Evolutionary conservation across 2,888 invertebrate species (phyloP).

Genomic region (Aphidoletes aphidimyza): DNA sequence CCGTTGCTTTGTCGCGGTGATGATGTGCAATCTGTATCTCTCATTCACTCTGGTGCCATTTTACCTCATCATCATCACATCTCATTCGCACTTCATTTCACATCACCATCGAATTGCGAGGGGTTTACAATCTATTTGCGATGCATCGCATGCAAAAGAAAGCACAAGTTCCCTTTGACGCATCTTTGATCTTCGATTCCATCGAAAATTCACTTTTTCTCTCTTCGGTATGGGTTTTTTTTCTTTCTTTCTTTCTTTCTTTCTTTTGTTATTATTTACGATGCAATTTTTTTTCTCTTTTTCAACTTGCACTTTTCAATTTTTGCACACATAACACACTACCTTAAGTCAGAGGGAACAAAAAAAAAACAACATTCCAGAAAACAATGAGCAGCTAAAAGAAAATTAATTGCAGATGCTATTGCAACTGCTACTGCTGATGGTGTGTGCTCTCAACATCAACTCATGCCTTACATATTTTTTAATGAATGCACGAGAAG

Average conservation of each 20-base stretch:
- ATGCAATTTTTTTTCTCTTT: neutral
- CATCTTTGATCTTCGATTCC: constrained; percentile 27
- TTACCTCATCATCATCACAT: neutral
- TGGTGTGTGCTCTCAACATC: no score
- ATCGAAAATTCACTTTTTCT: neutral
- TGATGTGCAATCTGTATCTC: neutral
- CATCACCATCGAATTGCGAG: neutral
- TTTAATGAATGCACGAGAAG: constrained; percentile 2
- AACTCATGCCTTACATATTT: constrained; percentile 4
- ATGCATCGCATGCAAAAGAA: neutral
- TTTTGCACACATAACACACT: neutral
- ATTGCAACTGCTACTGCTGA: neutral
- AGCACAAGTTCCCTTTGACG: neutral
- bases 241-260: neutral
- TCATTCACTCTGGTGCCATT: neutral
- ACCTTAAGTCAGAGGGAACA: no score
- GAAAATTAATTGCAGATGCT: constrained; percentile 23
- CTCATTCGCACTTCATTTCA: neutral
- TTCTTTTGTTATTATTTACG: neutral
- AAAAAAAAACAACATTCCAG: neutral
- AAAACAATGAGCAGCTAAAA: neutral
- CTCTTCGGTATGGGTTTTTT: no score
- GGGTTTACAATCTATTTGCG: neutral
- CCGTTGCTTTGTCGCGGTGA: no score
- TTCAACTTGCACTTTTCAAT: constrained; percentile 40